A percentile compares a stretch with the other conserved stretches of the same genome.
Conservation (phyloP, 1,140 invertebrate species). For the Caenorhabditis latens region DNA sequence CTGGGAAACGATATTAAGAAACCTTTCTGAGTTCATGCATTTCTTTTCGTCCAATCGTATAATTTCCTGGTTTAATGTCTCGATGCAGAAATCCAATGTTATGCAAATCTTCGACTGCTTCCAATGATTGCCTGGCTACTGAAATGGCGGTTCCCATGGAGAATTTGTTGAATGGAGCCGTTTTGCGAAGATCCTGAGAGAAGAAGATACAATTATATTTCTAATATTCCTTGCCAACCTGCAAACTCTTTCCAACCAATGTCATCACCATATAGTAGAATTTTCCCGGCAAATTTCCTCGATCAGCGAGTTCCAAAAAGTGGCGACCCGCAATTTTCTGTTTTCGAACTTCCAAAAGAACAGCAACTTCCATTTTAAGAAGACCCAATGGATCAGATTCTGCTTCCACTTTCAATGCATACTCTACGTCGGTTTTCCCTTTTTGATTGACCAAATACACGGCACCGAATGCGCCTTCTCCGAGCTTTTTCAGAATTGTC, state of each 20-base stretch:
- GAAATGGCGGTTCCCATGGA: slow-evolving; percentile 70
- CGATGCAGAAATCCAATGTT: slow-evolving; percentile 70
- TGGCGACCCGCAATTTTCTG: slow-evolving; percentile 57
- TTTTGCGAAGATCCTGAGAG: slow-evolving; percentile 64
- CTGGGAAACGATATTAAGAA: neutral
- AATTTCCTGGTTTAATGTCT: slow-evolving; percentile 68
- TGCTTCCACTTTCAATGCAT: slow-evolving; percentile 69
- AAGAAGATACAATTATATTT: neutral
- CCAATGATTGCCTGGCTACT: slow-evolving; percentile 69
- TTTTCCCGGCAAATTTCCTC: slow-evolving; percentile 56
- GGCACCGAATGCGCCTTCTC: slow-evolving; percentile 71
- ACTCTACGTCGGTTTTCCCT: slow-evolving; percentile 55
- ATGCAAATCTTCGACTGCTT: slow-evolving; percentile 70
- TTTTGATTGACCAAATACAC: slow-evolving; percentile 65
- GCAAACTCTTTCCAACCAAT: slow-evolving; percentile 68
- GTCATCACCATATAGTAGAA: slow-evolving; percentile 72
- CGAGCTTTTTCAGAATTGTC: slow-evolving; percentile 70
- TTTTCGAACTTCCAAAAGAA: slow-evolving; percentile 67
- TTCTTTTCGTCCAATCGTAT: slow-evolving; percentile 59
- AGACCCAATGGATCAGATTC: slow-evolving; percentile 66
- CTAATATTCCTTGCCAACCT: slow-evolving; percentile 30
- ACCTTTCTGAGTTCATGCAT: slow-evolving; percentile 64
- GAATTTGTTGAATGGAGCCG: slow-evolving; percentile 66
- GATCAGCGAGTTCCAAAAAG: slow-evolving; percentile 57
- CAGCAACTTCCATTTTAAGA: slow-evolving; percentile 73